These are phyloP conservation scores for Neodiprion pinetum DNA, from an alignment of 1,140 invertebrate species.

Conservation along the genomic window DNA sequence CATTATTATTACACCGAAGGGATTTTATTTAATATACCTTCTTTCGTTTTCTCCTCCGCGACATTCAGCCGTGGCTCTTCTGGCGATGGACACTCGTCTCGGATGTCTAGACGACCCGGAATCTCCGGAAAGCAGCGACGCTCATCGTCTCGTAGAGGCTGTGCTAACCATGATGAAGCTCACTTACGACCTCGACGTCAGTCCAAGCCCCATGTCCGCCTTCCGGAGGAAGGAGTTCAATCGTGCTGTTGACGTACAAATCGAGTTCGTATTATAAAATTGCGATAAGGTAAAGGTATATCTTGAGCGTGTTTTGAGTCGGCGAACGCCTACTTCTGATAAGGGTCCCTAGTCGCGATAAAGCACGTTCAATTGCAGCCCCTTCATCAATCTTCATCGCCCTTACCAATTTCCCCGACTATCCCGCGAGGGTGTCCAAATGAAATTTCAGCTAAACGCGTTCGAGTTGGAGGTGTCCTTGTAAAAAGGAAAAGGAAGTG, in stretches of 20 bases:
- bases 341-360: too few relatives aligned
- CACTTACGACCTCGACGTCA: neutral
- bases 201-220: neutral
- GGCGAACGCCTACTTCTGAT: too few relatives aligned
- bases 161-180: neutral
- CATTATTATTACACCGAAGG: too few relatives aligned
- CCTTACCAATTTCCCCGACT: too few relatives aligned
- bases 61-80: conserved; percentile 65
- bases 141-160: conserved; percentile 33
- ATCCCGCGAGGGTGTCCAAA: too few relatives aligned
- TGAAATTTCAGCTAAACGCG: too few relatives aligned
- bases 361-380: too few relatives aligned
- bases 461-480: too few relatives aligned
- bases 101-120: conserved; percentile 69
- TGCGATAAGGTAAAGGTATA: too few relatives aligned
- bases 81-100: conserved; percentile 73
- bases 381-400: too few relatives aligned
- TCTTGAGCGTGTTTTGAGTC: too few relatives aligned
- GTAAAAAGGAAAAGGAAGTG: too few relatives aligned
- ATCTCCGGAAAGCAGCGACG: conserved; percentile 73
- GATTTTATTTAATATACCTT: neutral
- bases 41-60: neutral
- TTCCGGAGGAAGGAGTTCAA: neutral
- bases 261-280: neutral
- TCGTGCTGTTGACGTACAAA: neutral